Percentiles rank a stretch among this genome's conserved stretches.
These are phyloP conservation scores for Diloba caeruleocephala DNA, from an alignment of 2,888 invertebrate genomes.

Conservation along the genomic window DNA sequence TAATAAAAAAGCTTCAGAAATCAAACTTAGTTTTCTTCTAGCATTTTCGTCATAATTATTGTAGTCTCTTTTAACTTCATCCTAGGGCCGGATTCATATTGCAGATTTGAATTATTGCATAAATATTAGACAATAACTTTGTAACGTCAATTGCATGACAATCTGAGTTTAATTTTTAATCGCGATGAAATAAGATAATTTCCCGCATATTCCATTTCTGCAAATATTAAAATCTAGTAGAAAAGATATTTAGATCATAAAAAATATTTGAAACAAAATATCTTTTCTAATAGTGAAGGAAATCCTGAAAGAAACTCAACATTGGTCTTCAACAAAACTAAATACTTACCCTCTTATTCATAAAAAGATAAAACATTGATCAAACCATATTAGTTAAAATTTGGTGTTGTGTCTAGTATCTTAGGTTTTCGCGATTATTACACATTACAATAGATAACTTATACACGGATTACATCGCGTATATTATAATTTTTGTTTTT, in stretches of 20 bases:
- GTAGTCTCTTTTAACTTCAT: neutral
- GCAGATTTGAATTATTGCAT: constrained; percentile 14
- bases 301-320: constrained; percentile 18
- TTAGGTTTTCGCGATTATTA: too few relatives aligned
- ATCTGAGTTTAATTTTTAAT: neutral
- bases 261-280: constrained; percentile 14
- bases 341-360: too few relatives aligned
- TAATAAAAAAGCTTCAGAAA: constrained; percentile 1
- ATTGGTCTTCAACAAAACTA: neutral
- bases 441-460: too few relatives aligned
- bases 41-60: constrained; percentile 1
- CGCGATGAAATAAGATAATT: neutral
- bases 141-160: constrained; percentile 43
- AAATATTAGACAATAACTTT: neutral
- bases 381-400: too few relatives aligned
- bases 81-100: neutral
- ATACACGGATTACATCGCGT: too few relatives aligned
- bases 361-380: too few relatives aligned
- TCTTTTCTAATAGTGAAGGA: constrained; percentile 7
- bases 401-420: too few relatives aligned
- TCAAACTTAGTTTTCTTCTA: neutral
- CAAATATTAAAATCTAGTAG: constrained; percentile 21
- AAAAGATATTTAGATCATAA: constrained; percentile 16
- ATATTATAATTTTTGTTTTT: too few relatives aligned
- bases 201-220: neutral